Evolutionary conservation across 92 coral and sea anemone genomes (phyloP).

Genomic region (Scolanthus callimorphus): DNA sequence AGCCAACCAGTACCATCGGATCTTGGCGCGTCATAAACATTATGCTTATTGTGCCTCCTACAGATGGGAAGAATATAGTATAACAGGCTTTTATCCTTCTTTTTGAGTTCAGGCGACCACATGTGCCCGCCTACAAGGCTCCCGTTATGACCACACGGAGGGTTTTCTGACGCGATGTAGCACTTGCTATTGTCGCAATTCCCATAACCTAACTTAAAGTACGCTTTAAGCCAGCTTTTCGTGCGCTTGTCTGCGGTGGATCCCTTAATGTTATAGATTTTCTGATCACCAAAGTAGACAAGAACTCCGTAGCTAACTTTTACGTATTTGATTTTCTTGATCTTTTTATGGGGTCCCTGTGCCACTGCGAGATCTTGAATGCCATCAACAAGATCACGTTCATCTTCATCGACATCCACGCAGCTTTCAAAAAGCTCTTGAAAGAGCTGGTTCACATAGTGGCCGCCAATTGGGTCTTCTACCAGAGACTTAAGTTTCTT

Average conservation of each 20-base stretch:
- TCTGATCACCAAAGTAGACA: not conserved
- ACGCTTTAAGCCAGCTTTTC: not conserved
- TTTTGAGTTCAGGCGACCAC: too few relatives aligned
- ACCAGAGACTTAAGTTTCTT: too few relatives aligned
- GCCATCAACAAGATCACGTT: not conserved
- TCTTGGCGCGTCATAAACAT: not conserved
- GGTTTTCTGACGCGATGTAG: too few relatives aligned
- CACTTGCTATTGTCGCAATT: too few relatives aligned
- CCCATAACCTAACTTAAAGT: too few relatives aligned
- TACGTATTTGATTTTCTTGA: too few relatives aligned
- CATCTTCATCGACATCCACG: conserved; percentile 2
- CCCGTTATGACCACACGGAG: not conserved
- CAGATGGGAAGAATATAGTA: too few relatives aligned
- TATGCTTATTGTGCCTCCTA: conserved; percentile 1
- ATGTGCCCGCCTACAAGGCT: not conserved
- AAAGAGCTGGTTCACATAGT: conserved; percentile 2
- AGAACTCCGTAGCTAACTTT: too few relatives aligned
- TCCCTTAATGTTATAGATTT: conserved; percentile 1
- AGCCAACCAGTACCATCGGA: not conserved
- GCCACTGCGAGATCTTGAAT: too few relatives aligned
- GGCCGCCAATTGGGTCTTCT: conserved; percentile 12
- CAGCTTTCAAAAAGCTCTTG: not conserved
- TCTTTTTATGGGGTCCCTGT: too few relatives aligned
- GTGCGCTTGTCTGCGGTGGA: conserved; percentile 3
- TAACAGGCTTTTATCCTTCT: conserved; percentile 2